Conservation (phyloP, 2,113 vertebrate genomes). For the Cyanoramphus novaezelandiae region DNA sequence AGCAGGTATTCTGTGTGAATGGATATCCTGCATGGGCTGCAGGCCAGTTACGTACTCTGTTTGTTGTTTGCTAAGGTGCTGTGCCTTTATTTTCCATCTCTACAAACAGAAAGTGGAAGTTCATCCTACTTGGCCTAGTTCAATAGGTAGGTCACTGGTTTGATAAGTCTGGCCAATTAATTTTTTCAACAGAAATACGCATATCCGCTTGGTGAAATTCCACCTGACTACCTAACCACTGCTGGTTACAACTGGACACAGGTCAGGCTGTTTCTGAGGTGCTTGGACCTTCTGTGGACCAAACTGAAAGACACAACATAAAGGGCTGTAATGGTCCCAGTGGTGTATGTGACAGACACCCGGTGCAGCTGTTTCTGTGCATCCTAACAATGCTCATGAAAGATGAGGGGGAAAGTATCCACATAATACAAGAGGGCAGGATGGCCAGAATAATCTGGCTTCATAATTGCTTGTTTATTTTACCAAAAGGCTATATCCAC, state of each 20-base stretch:
- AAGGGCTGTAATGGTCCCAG: not conserved
- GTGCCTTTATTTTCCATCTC: not conserved
- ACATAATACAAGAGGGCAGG: not conserved
- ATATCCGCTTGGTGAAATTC: not conserved
- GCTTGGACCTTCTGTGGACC: not conserved
- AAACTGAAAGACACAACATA: not conserved
- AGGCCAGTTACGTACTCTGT: not conserved
- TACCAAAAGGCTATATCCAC: not conserved
- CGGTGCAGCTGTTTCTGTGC: not conserved
- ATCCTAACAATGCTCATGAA: not conserved
- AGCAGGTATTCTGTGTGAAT: not conserved
- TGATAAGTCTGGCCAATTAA: not conserved
- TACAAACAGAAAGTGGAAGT: conserved; percentile 41
- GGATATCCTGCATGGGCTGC: not conserved
- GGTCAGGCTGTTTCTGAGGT: not conserved
- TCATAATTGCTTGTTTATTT: not conserved
- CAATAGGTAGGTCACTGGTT: not conserved
- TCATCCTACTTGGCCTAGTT: not conserved
- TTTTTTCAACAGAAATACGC: not conserved
- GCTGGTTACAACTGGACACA: not conserved
- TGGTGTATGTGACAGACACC: rapidly evolving
- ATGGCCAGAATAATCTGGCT: not conserved
- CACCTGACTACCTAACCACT: not conserved
- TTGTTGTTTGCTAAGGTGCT: not conserved
- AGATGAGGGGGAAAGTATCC: not conserved